Conservation (phyloP, 2,797 vertebrate genomes). For the Sebastes matsubarae region DNA sequence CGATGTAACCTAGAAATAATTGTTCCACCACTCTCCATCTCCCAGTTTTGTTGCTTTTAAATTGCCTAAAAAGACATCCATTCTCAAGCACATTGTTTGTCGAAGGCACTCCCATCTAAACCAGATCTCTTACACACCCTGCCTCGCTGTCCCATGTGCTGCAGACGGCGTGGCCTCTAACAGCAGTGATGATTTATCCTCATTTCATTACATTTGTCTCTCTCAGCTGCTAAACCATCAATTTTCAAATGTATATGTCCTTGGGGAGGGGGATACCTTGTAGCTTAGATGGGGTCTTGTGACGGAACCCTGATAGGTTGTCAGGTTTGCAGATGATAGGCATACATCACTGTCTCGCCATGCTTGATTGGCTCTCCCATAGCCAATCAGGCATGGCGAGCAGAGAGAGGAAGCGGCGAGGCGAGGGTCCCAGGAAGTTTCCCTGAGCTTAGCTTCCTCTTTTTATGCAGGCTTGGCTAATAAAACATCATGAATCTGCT, state of each 20-base stretch:
- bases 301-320: conserved; percentile 46
- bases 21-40: conserved; percentile 31
- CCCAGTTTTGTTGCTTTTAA: conserved; percentile 30
- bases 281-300: conserved; percentile 23
- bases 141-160: conserved; percentile 2
- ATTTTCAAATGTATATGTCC: conserved; percentile 50
- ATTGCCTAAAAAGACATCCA: conserved; percentile 3
- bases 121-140: neutral
- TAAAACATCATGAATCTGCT: neutral
- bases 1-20: conserved; percentile 32
- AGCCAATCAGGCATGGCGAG: conserved; percentile 12
- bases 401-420: neutral
- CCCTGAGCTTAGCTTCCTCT: neutral
- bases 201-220: conserved; percentile 50
- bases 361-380: conserved; percentile 20
- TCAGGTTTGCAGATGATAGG: conserved; percentile 54
- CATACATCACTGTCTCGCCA: conserved; percentile 55
- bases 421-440: neutral
- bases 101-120: neutral
- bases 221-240: conserved; percentile 28
- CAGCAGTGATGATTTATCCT: conserved; percentile 58
- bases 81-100: conserved; percentile 39
- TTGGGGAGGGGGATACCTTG: conserved; percentile 6
- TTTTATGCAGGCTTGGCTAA: neutral
- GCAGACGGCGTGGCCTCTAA: neutral